Evolutionary conservation across 2,113 vertebrate species (phyloP), one percentile per base, ranked within the genome.

Genomic region (Vidua macroura): DNA sequence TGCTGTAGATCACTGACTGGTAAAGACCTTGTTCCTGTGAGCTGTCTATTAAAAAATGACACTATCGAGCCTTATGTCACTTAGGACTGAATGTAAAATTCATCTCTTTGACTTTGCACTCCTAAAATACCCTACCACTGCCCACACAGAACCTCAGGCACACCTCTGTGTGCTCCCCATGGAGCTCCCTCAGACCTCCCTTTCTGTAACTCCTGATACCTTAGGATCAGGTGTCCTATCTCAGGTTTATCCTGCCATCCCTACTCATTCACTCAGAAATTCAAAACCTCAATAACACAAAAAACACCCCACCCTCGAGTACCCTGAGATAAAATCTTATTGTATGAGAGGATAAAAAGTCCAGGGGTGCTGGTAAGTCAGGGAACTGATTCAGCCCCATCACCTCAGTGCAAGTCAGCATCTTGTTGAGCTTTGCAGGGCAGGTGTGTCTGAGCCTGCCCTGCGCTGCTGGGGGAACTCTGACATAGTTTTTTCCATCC

Each of bases 401-500:
- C n/a, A 62, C 39, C 52, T 79, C 53, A 28, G 59, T 84, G 64
- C 30, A 72, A 62, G 43, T 39, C 52, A 53, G 49, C 49, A 27
- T 4, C n/a, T 80, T n/a, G 31, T 23, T 43, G n/a, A 62, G n/a
- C 30, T 67, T 43, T 2, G 4, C 43, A 66, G 60, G 49, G 23
- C 6, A 8, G 25, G 16, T 43, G 60, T 49, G 13, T 37, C 77
- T 82, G 74, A 80, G 58, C 14, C 4, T 56, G 27, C 66, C 35
- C 67, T 15, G 5, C 58, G 51, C 49, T 2, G 21, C 70, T 60
- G 37, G 55, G 58, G 67, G 44, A 43, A 44, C 21, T 44, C 86
- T 58, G 72, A 60, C 22, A 13, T 11, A 70, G 5, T 23, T 59
- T 86, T 92, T 88, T 86, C 81, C 86, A 88, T 60, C 91, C 93